phyloP scores from a whole-genome alignment of 2,113 vertebrate genomes.

The Ascaphus truei region DNA sequence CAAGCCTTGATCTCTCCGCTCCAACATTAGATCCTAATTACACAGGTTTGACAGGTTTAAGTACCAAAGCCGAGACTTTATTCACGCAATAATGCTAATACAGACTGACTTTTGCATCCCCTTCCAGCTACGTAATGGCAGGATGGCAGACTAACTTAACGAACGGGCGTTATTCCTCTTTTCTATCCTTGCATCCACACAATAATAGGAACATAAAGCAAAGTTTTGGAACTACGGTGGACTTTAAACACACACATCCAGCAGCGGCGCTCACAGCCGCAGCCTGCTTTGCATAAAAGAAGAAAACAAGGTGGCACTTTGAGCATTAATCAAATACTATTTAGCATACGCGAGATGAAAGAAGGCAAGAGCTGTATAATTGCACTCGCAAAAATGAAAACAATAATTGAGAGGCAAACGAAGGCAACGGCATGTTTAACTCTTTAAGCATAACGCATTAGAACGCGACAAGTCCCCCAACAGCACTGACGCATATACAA shows the following conservation, averaged over 20 bases:
- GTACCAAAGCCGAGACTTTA: no score
- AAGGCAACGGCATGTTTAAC: slow-evolving; percentile 17
- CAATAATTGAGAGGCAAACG: slow-evolving; percentile 15
- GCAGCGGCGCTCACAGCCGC: slow-evolving; percentile 25
- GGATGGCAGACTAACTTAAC: no score
- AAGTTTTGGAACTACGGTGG: slow-evolving; percentile 15
- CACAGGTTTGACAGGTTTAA: no score
- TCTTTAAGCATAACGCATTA: neutral
- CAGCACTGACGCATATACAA: neutral
- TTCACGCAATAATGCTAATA: no score
- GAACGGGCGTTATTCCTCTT: neutral
- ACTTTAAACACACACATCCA: slow-evolving; percentile 21
- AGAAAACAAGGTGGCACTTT: slow-evolving; percentile 47
- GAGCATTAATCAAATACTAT: slow-evolving; percentile 41
- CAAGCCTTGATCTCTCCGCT: no score
- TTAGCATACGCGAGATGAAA: slow-evolving; percentile 42
- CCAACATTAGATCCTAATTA: no score
- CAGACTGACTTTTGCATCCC: no score
- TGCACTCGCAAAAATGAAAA: slow-evolving; percentile 26
- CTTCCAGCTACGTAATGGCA: no score
- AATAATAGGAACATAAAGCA: slow-evolving; percentile 13
- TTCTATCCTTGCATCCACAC: neutral
- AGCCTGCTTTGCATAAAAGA: slow-evolving; percentile 40
- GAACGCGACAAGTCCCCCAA: neutral
- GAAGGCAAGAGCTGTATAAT: slow-evolving; percentile 41